A percentile compares a stretch with the other conserved stretches of the same genome.
Conservation (phyloP, 2,797 vertebrate species). For the Falco columbarius region DNA sequence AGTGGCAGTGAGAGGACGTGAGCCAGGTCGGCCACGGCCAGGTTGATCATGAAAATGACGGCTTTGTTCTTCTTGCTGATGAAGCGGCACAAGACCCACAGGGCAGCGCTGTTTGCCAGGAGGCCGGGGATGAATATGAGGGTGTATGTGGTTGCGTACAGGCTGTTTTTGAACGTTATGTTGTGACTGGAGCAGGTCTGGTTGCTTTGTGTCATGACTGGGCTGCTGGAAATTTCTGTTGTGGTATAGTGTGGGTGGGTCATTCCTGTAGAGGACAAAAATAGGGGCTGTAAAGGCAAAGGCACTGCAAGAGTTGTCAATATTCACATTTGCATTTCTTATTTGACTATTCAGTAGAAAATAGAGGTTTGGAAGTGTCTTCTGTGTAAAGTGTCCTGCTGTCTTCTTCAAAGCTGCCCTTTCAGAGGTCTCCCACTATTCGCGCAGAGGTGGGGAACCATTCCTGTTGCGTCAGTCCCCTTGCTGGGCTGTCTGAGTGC, state of each 20-base stretch:
- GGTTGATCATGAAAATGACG: constrained; percentile 91
- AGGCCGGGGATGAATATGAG: constrained; percentile 88
- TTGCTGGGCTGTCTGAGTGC: not conserved
- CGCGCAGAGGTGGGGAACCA: rapidly evolving
- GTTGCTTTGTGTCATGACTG: constrained; percentile 3
- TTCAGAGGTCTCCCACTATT: not conserved
- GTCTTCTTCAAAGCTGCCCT: not conserved
- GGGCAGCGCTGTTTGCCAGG: constrained; percentile 82
- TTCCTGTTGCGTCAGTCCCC: not conserved
- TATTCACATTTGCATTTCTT: not conserved
- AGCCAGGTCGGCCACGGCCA: constrained; percentile 85
- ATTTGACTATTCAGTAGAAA: not conserved
- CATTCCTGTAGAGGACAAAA: constrained; percentile 47
- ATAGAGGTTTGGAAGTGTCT: not conserved
- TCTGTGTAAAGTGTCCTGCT: not conserved
- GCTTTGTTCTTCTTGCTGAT: constrained; percentile 87
- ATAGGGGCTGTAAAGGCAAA: not conserved
- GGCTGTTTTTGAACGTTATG: constrained; percentile 36
- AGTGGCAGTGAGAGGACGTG: constrained; percentile 87
- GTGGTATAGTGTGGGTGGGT: not conserved
- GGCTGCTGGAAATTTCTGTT: not conserved
- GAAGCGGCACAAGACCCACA: constrained; percentile 87
- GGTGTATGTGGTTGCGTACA: constrained; percentile 85
- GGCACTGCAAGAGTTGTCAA: not conserved
- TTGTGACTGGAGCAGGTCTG: constrained; percentile 31